Evolutionary conservation across 2,797 vertebrate genomes (phyloP), one percentile per base, ranked within the genome.

Genomic region (Leptodactylus fallax): DNA sequence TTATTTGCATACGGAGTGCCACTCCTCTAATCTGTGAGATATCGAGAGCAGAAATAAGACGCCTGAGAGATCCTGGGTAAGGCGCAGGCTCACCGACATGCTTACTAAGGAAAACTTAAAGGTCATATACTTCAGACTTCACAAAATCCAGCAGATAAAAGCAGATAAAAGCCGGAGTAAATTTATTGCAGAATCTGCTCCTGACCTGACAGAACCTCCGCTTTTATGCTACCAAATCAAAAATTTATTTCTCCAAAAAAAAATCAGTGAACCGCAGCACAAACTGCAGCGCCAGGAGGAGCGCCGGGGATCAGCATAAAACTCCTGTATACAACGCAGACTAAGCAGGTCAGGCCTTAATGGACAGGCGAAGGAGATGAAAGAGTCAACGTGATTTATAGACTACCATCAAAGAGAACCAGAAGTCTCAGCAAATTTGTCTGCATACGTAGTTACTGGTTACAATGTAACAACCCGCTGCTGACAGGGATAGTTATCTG

Each of bases 191-290:
- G 21, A 5, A 58, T 61, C 21, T 74, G 19, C 6, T 25, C 16
- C 60, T 79, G 27, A 79, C 76, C 60, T 10, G 21, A 51, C 25
- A 69, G 63, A 86, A 69, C 60, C 84, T 27, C 49, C 7, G 61
- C 56, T 86, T 86, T 86, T 69, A 79, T 53, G 49, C 25, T 55
- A 51, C 77, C 14, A 16, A 65, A 86, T 65, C n/a, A 79, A 65
- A 65, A 51, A 84, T 74, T n/a, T 76, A 76, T 76, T 76, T 76
- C 17, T 55, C 13, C 25, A 65, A 85, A 63, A 79, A 14, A 63
- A 79, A 14, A 60, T 51, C 25, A n/a, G 72, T 76, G 47, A 16
- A 78, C n/a, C 47, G 8, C 27, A 51, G 36, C 83, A 25, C 36
- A 19, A 87, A 63, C n/a, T 19, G 55, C 36, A 36, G 45, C 45